Evolutionary conservation across 2,113 vertebrate genomes (phyloP).

Genomic region (Bettongia penicillata): DNA sequence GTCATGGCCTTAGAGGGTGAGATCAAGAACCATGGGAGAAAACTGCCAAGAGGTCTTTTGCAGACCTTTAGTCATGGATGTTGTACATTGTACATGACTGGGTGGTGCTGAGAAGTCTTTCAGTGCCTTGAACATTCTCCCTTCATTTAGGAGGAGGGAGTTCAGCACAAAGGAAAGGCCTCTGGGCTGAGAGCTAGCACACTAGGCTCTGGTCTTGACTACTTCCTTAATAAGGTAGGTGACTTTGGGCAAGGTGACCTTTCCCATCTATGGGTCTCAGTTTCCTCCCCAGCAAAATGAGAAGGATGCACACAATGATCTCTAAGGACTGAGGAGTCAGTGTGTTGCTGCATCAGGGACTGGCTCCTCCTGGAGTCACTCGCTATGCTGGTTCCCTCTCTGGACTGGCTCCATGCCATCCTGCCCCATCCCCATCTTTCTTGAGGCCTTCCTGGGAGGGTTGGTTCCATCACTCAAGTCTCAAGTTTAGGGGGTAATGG

Average conservation of each 20-base stretch:
- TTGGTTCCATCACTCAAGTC: no score
- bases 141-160: neutral
- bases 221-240: neutral
- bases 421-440: no score
- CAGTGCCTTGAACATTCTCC: no score
- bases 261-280: neutral
- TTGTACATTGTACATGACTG: no score
- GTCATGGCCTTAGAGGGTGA: neutral
- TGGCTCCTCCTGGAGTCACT: neutral
- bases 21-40: neutral
- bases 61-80: neutral
- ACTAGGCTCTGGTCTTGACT: neutral
- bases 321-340: neutral
- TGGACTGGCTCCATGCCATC: no score
- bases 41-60: no score
- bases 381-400: no score
- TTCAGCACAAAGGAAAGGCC: neutral
- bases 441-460: no score
- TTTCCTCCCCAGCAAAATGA: neutral
- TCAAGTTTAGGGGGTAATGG: neutral
- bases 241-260: neutral
- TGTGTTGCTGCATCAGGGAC: neutral
- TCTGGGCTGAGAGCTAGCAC: no score
- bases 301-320: neutral
- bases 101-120: neutral